Evolutionary conservation across 2,888 invertebrate species (phyloP), one percentile per base, ranked within the genome.

Genomic region (Diploptera punctata): DNA sequence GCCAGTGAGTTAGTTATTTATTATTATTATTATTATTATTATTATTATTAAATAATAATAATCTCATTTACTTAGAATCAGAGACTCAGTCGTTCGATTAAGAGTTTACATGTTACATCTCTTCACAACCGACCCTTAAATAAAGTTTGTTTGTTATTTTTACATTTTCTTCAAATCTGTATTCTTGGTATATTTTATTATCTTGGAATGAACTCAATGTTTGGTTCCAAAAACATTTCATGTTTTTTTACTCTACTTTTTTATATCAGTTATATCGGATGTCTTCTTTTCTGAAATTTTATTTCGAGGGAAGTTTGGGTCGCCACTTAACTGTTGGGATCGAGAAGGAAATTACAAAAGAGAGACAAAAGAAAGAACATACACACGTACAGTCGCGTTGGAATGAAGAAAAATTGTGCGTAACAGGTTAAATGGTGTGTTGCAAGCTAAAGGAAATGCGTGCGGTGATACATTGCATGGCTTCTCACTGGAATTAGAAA

Each of bases 131-230:
- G n/a, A n/a, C n/a, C n/a, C n/a, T n/a, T n/a, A n/a, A n/a, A n/a
- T n/a, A n/a, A n/a, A n/a, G n/a, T n/a, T n/a, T n/a, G n/a, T n/a
- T n/a, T n/a, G n/a, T n/a, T n/a, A n/a, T n/a, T n/a, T n/a, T n/a
- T n/a, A n/a, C n/a, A n/a, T n/a, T n/a, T n/a, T n/a, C n/a, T n/a
- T n/a, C n/a, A n/a, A n/a, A n/a, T n/a, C n/a, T n/a, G n/a, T n/a
- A n/a, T n/a, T n/a, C n/a, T n/a, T n/a, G n/a, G n/a, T n/a, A n/a
- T n/a, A n/a, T n/a, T n/a, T n/a, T n/a, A n/a, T n/a, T 4, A 7
- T 54, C 24, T 24, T 54, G 19, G 54, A 54, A 54, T 2, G 54
- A 54, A 54, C 10, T 54, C 54, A 54, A 54, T 54, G 21, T 54
- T 26, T 4, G 21, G 54, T 2, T 24, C 24, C 54, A 21, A 9